Base-by-base conservation (phyloP, 1,140 invertebrate species). In the Cyrtorhinus lividipennis region DNA sequence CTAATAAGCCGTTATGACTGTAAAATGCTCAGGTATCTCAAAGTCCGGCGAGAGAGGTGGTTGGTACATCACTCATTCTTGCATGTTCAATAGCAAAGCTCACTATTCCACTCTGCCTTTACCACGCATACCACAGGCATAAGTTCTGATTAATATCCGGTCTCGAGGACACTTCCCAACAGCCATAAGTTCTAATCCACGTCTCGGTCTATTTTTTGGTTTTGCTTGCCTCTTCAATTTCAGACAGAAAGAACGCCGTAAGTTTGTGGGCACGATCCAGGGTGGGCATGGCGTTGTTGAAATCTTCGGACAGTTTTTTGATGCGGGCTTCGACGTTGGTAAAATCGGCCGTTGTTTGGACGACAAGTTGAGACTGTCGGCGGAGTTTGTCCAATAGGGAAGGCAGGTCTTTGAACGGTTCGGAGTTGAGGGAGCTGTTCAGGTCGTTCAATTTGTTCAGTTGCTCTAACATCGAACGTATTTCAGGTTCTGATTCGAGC, bases 401-500 rank as follows among this genome's bases (percentile, higher is more conserved):
- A 18, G 63, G 63, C 23, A 64, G 44, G 45, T 64, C 59, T 30
- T 64, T 64, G 24, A 60, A 53, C 18, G 58, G 45, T 18, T 64
- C 63, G 24, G 57, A 25, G 15, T n/a, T 27, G 10, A 64, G 45
- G 8, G 15, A 13, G 15, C 26, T 56, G 56, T 48, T 64, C 26
- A 61, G 24, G 3, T 46, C 45, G 27, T 57, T 59, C 12, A 64
- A 56, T 26, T 48, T 60, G n/a, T 48, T 53, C 2, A 57, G 24
- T 44, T 64, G 58, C 2, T 22, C 5, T 10, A 64, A 24, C 13
- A 61, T 22, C 22, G 59, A 24, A n/a, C 59, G 24, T n/a, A 64
- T n/a, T 53, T 64, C 46, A 15, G 25, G 27, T 53, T 64, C 63
- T 1, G 59, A 64, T 22, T 64, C 63, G 12, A 64, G 46, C 48